These are phyloP conservation scores for Hypocryptadius cinnamomeus DNA, from an alignment of 2,113 vertebrate species.

Conservation along the genomic window DNA sequence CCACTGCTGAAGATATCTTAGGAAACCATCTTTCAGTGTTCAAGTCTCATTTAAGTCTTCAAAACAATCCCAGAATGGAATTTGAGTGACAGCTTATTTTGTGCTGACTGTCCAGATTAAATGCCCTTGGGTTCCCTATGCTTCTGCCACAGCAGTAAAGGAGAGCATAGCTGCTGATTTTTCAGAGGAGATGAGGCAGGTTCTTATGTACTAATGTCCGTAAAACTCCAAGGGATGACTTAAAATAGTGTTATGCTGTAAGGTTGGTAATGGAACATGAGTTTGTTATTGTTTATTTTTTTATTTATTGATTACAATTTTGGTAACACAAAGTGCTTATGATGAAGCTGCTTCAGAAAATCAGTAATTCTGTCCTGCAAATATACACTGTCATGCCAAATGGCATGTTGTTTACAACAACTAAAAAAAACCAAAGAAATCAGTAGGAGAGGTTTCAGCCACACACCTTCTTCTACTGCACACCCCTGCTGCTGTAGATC, in stretches of 20 bases:
- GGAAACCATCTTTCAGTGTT: not conserved
- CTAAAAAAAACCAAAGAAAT: not conserved
- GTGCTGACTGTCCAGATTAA: not conserved
- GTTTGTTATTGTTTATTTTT: not conserved
- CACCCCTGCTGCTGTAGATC: not conserved
- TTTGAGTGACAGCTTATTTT: not conserved
- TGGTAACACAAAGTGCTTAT: not conserved
- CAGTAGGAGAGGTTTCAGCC: not conserved
- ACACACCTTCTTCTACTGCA: not conserved
- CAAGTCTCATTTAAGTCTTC: not conserved
- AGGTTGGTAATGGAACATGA: not conserved
- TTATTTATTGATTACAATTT: not conserved
- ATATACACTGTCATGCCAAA: not conserved
- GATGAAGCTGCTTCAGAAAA: not conserved
- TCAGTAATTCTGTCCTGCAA: not conserved
- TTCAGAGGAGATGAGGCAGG: accelerated
- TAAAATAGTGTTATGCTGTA: not conserved
- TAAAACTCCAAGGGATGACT: not conserved
- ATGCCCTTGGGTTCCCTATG: not conserved
- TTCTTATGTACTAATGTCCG: not conserved
- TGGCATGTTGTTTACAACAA: not conserved
- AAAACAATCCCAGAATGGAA: not conserved
- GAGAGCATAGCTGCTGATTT: not conserved
- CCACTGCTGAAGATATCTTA: not conserved
- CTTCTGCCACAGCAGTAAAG: not conserved